Conservation (phyloP, 2,797 vertebrate species). For the Gobio occitaniae region DNA sequence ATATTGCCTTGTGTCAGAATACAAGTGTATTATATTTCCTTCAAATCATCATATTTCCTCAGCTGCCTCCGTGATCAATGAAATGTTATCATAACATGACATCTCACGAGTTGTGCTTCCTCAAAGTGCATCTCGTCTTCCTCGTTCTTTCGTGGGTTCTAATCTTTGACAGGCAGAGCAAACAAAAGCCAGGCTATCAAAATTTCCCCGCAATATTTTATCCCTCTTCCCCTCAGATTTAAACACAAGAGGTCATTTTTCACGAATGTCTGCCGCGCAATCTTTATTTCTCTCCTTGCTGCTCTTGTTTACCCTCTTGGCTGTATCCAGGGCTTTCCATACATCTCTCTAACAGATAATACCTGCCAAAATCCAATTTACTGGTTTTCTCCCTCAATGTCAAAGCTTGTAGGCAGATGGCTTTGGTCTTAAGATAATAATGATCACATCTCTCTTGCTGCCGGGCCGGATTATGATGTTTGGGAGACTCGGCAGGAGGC, state of each 20-base stretch:
- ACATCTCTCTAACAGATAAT: constrained; percentile 74
- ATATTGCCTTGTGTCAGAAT: constrained; percentile 14
- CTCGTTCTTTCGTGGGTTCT: neutral
- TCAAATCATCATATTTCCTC: neutral
- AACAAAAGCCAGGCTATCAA: constrained; percentile 51
- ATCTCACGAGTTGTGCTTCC: neutral
- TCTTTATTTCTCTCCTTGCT: constrained; percentile 66
- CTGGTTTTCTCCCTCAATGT: constrained; percentile 47
- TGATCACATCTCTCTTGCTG: constrained; percentile 46
- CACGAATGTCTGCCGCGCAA: constrained; percentile 47
- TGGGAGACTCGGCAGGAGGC: neutral
- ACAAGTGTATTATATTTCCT: neutral
- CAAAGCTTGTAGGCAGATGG: constrained; percentile 69
- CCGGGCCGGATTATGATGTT: constrained; percentile 44
- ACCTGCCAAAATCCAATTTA: constrained; percentile 76
- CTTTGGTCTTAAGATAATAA: constrained; percentile 64
- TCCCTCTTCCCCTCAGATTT: constrained; percentile 50
- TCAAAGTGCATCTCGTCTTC: neutral
- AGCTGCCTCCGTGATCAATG: constrained; percentile 8
- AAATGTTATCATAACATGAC: constrained; percentile 11
- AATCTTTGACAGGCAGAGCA: constrained; percentile 24
- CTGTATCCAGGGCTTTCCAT: constrained; percentile 70
- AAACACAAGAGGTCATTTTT: constrained; percentile 60
- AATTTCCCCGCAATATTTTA: constrained; percentile 38
- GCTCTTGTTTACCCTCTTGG: constrained; percentile 77